Percentiles rank a stretch among this genome's conserved stretches.
These are phyloP conservation scores for Grammomys dolichurus DNA, from an alignment of 2,113 vertebrate genomes.

Conservation along the genomic window DNA sequence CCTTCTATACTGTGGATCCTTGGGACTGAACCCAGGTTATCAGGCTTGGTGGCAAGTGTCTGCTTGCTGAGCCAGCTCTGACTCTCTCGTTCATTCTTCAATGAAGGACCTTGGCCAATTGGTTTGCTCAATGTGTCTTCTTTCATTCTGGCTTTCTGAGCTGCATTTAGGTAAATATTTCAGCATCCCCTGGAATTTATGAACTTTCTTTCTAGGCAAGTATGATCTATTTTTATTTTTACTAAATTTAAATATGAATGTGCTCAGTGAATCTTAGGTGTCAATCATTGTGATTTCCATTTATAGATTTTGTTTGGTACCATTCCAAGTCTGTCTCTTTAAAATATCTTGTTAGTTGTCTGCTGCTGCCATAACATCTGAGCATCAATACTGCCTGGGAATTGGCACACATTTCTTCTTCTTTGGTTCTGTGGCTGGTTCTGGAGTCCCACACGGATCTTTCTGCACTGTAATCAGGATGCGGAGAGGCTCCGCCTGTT, in stretches of 20 bases:
- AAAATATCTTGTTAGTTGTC: background rate
- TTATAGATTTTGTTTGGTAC: background rate
- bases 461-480: background rate
- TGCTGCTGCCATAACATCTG: background rate
- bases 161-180: background rate
- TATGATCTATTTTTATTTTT: background rate
- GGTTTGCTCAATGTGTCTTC: background rate
- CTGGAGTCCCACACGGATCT: background rate
- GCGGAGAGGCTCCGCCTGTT: background rate
- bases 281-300: background rate
- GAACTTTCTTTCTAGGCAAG: slow-evolving; percentile 1
- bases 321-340: background rate
- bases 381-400: background rate
- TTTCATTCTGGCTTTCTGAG: background rate
- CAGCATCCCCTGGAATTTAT: background rate
- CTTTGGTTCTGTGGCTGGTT: background rate
- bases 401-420: background rate
- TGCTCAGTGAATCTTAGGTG: background rate
- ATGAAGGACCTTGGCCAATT: background rate
- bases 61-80: background rate
- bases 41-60: background rate
- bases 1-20: background rate
- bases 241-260: background rate
- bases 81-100: background rate
- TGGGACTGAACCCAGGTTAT: background rate